Percentiles rank a stretch among this genome's conserved stretches.
Conservation (phyloP, 2,797 vertebrate genomes). For the Sebastes melanostomus region DNA sequence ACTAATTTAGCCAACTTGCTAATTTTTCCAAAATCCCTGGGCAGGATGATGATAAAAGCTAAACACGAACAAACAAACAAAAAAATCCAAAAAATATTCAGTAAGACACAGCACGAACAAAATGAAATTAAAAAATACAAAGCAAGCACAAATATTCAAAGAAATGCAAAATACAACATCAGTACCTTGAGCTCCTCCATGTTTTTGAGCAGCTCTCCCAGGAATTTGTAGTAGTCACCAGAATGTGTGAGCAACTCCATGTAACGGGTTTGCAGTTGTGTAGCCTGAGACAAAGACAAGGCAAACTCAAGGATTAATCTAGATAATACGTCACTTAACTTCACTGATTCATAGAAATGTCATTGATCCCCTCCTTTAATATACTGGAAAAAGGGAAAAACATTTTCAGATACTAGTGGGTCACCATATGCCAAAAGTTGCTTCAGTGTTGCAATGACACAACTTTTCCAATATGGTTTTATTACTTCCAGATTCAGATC, state of each 20-base stretch:
- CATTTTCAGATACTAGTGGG: not conserved
- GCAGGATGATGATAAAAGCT: not conserved
- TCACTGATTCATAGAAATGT: not conserved
- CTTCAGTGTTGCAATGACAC: not conserved
- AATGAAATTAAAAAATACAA: not conserved
- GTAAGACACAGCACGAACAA: not conserved
- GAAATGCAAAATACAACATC: not conserved
- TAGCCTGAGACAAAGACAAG: slow-evolving; percentile 81
- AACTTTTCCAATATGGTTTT: not conserved
- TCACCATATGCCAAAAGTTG: not conserved
- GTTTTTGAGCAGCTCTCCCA: slow-evolving; percentile 91
- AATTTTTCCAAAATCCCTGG: too few species aligned
- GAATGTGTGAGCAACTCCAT: slow-evolving; percentile 91
- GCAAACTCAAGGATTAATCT: not conserved
- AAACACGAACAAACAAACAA: not conserved
- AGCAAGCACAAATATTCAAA: not conserved
- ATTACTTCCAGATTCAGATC: slow-evolving; percentile 90
- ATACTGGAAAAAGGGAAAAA: not conserved
- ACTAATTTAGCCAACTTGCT: not conserved
- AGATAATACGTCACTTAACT: not conserved
- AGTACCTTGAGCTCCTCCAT: slow-evolving; percentile 96
- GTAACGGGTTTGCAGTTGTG: slow-evolving; percentile 90
- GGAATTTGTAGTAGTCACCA: slow-evolving; percentile 88
- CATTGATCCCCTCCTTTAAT: not conserved
- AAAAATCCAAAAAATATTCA: not conserved